phyloP scores from a whole-genome alignment of 2,113 vertebrate species.

The Numida meleagris region DNA sequence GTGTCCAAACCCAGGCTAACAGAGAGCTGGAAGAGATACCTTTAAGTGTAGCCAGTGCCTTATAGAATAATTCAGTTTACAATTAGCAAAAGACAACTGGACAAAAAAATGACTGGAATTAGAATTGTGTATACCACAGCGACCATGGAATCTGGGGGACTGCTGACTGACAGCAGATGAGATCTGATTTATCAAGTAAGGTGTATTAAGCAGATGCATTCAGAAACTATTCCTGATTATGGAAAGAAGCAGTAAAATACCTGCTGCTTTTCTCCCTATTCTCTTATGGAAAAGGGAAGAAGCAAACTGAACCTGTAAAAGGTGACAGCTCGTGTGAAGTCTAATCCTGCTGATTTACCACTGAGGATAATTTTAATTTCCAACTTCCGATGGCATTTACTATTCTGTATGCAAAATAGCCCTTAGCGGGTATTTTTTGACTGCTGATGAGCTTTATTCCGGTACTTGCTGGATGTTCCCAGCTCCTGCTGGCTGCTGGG shows the following conservation, averaged over 20 bases:
- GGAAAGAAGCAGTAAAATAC: background rate
- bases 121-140: background rate
- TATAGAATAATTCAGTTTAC: background rate
- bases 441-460: conserved; percentile 49
- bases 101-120: background rate
- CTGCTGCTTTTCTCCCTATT: background rate
- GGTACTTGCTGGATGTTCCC: conserved; percentile 15
- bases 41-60: background rate
- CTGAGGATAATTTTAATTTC: conserved; percentile 62
- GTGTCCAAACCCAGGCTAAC: background rate
- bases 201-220: background rate
- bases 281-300: background rate
- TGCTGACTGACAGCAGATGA: background rate
- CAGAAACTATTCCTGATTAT: background rate
- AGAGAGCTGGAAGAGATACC: background rate
- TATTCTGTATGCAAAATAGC: conserved; percentile 22
- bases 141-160: background rate
- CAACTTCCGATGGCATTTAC: conserved; percentile 29
- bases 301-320: background rate
- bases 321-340: background rate
- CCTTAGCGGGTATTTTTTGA: conserved; percentile 32
- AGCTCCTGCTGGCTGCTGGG: background rate
- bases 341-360: conserved; percentile 39
- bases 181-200: background rate
- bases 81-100: background rate